Evolutionary conservation across 2,113 vertebrate species (phyloP).

Genomic region (Stomatorhinus ivindoensis): DNA sequence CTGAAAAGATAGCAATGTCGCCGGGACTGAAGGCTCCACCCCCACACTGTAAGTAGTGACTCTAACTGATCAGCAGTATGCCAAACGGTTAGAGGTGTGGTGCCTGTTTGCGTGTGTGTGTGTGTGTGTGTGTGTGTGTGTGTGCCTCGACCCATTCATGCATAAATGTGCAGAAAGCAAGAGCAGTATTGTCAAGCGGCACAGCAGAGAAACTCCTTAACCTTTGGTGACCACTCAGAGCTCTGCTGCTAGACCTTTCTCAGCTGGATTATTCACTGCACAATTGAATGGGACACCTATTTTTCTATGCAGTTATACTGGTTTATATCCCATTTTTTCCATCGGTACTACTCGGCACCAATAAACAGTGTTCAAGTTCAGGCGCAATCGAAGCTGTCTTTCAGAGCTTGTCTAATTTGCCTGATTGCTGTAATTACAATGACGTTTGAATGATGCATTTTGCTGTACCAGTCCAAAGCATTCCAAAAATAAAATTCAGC

Average conservation of each 20-base stretch:
- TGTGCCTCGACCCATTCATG: neutral
- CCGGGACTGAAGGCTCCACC: neutral
- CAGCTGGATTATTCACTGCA: neutral
- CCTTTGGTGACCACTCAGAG: neutral
- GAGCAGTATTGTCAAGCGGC: neutral
- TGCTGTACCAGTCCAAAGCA: neutral
- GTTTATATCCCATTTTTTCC: neutral
- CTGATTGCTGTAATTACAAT: slow-evolving; percentile 3
- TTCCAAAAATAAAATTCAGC: neutral
- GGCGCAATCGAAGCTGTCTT: neutral
- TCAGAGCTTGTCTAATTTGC: neutral
- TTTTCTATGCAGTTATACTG: neutral
- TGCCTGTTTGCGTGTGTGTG: neutral
- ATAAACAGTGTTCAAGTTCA: neutral
- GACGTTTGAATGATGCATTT: slow-evolving; percentile 7
- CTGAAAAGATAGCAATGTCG: neutral
- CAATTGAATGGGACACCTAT: neutral
- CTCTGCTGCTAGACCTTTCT: neutral
- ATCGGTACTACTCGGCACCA: neutral
- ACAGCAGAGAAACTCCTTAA: neutral
- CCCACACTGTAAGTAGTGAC: neutral
- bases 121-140: neutral
- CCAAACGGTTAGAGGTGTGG: neutral
- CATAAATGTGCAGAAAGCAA: neutral
- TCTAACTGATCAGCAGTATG: neutral